These are phyloP conservation scores for Priocnemis perturbator DNA, from an alignment of 2,888 invertebrate species.

Conservation along the genomic window DNA sequence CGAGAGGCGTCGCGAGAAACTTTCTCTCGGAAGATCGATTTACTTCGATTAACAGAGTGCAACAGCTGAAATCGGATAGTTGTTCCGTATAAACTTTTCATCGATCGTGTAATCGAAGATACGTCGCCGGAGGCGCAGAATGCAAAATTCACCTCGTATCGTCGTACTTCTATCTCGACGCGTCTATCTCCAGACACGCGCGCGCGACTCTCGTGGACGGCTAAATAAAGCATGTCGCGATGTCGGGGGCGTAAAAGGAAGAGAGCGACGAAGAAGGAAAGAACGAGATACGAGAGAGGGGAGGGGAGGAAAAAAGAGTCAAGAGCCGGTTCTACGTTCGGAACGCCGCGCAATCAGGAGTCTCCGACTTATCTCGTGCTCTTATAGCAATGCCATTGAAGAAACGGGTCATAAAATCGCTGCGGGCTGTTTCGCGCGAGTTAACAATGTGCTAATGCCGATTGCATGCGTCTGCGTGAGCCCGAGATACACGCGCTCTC, in stretches of 20 bases:
- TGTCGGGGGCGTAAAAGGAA: slow-evolving; percentile 2
- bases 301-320: background rate
- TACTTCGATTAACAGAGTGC: no score
- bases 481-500: background rate
- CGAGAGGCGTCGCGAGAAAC: no score
- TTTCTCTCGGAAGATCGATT: no score
- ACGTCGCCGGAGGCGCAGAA: no score
- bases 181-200: background rate
- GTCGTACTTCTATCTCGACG: background rate
- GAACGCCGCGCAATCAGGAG: slow-evolving; percentile 14
- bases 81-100: no score
- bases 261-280: background rate
- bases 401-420: slow-evolving; percentile 30
- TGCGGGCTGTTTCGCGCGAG: slow-evolving; percentile 6
- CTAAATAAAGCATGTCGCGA: background rate
- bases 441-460: background rate
- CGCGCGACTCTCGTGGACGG: background rate
- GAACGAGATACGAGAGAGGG: background rate
- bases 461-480: background rate
- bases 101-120: no score
- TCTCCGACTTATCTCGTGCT: slow-evolving; percentile 12
- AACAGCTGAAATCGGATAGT: no score
- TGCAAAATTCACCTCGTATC: no score
- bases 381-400: slow-evolving; percentile 29
- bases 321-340: slow-evolving; percentile 3